Percentiles rank a stretch among this genome's conserved stretches.
Evolutionary conservation across 2,113 vertebrate genomes (phyloP).

Genomic region (Bufo gargarizans): DNA sequence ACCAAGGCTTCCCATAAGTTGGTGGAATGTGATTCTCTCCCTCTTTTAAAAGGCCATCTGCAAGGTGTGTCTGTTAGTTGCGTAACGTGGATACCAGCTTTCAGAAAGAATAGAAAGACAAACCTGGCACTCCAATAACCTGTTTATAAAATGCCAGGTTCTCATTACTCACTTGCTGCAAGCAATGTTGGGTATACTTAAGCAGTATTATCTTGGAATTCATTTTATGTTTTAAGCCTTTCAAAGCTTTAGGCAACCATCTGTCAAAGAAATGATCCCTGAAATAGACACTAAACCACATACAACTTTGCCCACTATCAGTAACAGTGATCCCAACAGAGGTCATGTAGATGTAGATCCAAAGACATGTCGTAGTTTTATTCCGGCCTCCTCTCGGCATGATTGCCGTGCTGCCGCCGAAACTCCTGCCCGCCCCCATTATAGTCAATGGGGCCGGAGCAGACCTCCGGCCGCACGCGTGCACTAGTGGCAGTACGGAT

Average conservation of each 20-base stretch:
- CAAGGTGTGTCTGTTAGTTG: slow-evolving; percentile 53
- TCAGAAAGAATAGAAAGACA: slow-evolving; percentile 56
- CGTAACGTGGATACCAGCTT: slow-evolving; percentile 54
- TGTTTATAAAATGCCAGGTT: slow-evolving; percentile 56
- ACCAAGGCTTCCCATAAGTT: slow-evolving; percentile 54
- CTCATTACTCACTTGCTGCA: slow-evolving; percentile 35
- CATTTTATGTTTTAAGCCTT: slow-evolving; percentile 16
- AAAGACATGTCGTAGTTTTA: background rate
- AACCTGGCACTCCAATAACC: slow-evolving; percentile 38
- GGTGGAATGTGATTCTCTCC: slow-evolving; percentile 52
- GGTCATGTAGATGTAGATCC: background rate
- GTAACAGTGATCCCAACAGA: background rate
- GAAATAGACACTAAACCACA: slow-evolving; percentile 1
- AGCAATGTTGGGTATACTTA: slow-evolving; percentile 37
- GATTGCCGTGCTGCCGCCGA: no score
- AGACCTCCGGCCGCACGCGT: no score
- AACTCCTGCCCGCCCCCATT: no score
- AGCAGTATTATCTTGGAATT: slow-evolving; percentile 43
- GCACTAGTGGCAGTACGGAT: no score
- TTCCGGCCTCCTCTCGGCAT: no score
- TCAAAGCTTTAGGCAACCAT: background rate
- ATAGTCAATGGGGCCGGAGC: no score
- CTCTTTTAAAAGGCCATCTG: slow-evolving; percentile 58
- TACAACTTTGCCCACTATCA: background rate
- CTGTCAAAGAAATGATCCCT: slow-evolving; percentile 3